These are phyloP conservation scores for Aphelenchoides besseyi DNA, from an alignment of 1,140 invertebrate genomes.

Conservation along the genomic window DNA sequence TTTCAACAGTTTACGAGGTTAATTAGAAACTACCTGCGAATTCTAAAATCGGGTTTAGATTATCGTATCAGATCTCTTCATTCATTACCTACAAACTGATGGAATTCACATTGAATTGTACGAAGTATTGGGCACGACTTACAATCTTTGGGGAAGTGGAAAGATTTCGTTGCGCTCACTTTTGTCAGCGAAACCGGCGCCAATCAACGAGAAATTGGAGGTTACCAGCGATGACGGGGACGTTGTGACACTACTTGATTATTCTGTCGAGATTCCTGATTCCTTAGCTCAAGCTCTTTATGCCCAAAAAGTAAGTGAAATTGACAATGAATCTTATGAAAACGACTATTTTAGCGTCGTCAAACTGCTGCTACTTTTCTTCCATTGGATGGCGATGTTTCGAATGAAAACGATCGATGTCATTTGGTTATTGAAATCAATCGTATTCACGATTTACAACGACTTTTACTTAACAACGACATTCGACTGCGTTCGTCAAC, in stretches of 20 bases:
- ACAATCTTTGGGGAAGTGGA: slow-evolving; percentile 28
- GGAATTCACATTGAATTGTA: slow-evolving; percentile 48
- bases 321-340: neutral
- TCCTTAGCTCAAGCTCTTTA: slow-evolving; percentile 39
- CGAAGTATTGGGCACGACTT: slow-evolving; percentile 30
- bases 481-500: neutral
- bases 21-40: no score
- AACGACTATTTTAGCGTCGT: slow-evolving; percentile 31
- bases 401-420: slow-evolving; percentile 25
- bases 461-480: slow-evolving; percentile 1
- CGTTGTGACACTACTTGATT: slow-evolving; percentile 28
- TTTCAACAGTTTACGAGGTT: slow-evolving; percentile 14
- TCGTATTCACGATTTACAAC: slow-evolving; percentile 25
- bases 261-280: slow-evolving; percentile 45
- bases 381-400: slow-evolving; percentile 28
- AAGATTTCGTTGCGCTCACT: slow-evolving; percentile 24
- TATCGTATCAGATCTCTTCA: slow-evolving; percentile 53
- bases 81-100: slow-evolving; percentile 59
- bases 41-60: no score
- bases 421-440: slow-evolving; percentile 43
- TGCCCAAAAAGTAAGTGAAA: slow-evolving; percentile 39
- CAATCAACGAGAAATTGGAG: slow-evolving; percentile 24
- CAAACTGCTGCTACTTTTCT: slow-evolving; percentile 31
- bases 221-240: neutral
- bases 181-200: slow-evolving; percentile 31